Evolutionary conservation across 1,140 invertebrate genomes (phyloP).

Genomic region (Magallana angulata): DNA sequence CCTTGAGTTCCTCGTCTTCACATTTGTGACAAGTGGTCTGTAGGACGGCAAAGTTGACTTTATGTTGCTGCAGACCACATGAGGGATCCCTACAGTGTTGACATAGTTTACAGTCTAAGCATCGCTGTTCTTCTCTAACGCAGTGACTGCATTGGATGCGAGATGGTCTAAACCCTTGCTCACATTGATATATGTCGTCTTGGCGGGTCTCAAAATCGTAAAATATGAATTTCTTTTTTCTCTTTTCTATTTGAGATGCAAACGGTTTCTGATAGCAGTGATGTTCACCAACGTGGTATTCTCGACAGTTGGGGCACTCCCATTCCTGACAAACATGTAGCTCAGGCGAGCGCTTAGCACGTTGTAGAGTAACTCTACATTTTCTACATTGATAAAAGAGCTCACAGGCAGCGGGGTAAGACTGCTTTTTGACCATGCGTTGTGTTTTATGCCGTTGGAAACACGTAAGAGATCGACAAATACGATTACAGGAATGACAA

Average conservation of each 20-base stretch:
- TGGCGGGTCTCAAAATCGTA: slow-evolving; percentile 1
- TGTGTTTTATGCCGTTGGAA: neutral
- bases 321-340: too few species aligned
- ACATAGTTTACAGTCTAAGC: slow-evolving; percentile 28
- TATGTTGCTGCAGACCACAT: slow-evolving; percentile 42
- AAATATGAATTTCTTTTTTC: neutral
- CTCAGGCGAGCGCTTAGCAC: too few species aligned
- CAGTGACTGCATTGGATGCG: neutral
- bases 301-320: too few species aligned
- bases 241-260: too few species aligned
- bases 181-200: neutral
- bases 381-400: too few species aligned
- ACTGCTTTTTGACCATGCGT: neutral
- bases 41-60: slow-evolving; percentile 47
- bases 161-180: neutral
- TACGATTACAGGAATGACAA: slow-evolving; percentile 18
- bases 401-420: too few species aligned
- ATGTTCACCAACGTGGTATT: too few species aligned
- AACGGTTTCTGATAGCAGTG: neutral
- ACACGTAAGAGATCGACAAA: slow-evolving; percentile 20
- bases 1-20: neutral
- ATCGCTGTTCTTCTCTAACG: neutral
- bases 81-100: slow-evolving; percentile 34
- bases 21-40: slow-evolving; percentile 45
- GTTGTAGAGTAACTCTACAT: too few species aligned